A percentile compares a stretch with the other conserved stretches of the same genome.
These are phyloP conservation scores for Neodiprion virginianus DNA, from an alignment of 1,140 invertebrate species.

Conservation along the genomic window DNA sequence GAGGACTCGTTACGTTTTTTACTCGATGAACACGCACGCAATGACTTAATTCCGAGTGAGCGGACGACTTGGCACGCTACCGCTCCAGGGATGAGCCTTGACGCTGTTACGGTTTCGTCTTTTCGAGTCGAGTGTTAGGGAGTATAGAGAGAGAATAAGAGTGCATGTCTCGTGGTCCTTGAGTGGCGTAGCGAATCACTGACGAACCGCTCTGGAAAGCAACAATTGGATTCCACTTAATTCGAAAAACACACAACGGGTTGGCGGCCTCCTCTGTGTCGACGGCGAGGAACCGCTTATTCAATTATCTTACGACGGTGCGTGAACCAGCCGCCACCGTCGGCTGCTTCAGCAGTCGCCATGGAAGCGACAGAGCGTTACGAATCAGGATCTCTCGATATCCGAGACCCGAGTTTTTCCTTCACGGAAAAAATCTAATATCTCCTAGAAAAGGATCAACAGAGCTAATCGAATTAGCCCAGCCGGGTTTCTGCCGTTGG, in stretches of 20 bases:
- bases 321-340: not conserved
- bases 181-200: constrained; percentile 4
- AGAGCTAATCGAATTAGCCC: constrained; percentile 1
- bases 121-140: not conserved
- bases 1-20: not conserved
- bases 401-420: not conserved
- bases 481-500: not conserved
- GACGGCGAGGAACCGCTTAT: constrained; percentile 4
- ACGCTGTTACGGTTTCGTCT: not conserved
- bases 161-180: not conserved
- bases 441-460: not conserved
- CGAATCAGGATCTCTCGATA: not conserved
- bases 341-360: not conserved
- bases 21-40: not conserved
- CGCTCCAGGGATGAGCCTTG: not conserved
- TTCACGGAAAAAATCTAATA: constrained; percentile 5
- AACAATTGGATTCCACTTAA: constrained; percentile 6
- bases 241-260: constrained; percentile 7
- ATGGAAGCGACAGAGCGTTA: not conserved
- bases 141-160: too few relatives aligned
- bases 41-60: constrained; percentile 5
- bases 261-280: constrained; percentile 1
- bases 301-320: constrained; percentile 2
- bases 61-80: too few relatives aligned
- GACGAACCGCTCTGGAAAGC: constrained; percentile 4